Percentiles rank a stretch among this genome's conserved stretches.
Evolutionary conservation across 2,113 vertebrate species (phyloP).

Genomic region (Cacatua alba): DNA sequence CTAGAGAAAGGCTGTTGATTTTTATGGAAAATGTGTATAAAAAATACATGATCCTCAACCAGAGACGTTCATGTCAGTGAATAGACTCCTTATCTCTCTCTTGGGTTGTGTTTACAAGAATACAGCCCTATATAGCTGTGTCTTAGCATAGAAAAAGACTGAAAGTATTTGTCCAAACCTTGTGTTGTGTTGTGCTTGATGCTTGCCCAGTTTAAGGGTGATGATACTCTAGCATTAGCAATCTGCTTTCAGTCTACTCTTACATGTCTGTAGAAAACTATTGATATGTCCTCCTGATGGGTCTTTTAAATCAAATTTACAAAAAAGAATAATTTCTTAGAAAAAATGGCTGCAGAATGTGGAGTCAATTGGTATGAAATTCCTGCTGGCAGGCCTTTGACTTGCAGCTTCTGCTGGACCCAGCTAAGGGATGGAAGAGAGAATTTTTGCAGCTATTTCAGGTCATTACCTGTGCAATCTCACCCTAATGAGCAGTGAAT

Average conservation of each 20-base stretch:
- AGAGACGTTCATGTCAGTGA: accelerated
- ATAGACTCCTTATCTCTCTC: not conserved
- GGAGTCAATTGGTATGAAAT: not conserved
- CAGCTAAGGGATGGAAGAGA: not conserved
- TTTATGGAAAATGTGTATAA: not conserved
- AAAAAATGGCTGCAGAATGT: not conserved
- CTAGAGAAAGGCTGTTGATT: conserved; percentile 11
- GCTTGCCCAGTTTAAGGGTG: not conserved
- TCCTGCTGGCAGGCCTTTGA: not conserved
- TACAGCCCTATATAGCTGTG: not conserved
- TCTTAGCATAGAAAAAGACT: not conserved
- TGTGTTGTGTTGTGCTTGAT: not conserved
- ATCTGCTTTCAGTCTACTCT: not conserved
- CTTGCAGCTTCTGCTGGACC: not conserved
- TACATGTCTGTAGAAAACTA: not conserved
- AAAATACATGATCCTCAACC: not conserved
- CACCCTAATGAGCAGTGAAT: not conserved
- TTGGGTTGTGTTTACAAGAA: not conserved
- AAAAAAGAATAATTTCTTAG: not conserved
- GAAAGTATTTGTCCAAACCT: not conserved
- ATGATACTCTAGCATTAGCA: not conserved
- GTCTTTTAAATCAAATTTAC: not conserved
- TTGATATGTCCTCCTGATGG: accelerated
- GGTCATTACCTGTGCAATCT: not conserved
- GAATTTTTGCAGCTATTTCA: not conserved